These are phyloP conservation scores for Leptinotarsa defecta DNA, from an alignment of 1,140 invertebrate species.

Conservation along the genomic window DNA sequence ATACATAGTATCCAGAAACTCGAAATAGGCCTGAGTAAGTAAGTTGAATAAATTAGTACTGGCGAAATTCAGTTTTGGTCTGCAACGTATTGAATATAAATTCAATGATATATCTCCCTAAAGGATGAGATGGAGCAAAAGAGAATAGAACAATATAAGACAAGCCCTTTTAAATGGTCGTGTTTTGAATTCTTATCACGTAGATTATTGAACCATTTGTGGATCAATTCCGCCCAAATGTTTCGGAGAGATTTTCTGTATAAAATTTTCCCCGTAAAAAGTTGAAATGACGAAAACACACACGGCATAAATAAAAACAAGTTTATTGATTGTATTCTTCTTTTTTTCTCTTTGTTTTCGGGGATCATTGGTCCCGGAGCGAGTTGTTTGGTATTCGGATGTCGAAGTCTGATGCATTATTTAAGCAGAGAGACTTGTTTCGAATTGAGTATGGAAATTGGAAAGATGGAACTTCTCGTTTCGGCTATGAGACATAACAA, in stretches of 20 bases:
- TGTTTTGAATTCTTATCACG: constrained; percentile 23
- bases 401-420: constrained; percentile 36
- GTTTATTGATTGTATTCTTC: constrained; percentile 42
- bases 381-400: constrained; percentile 30
- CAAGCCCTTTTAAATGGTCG: not conserved
- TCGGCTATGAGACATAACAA: constrained; percentile 5
- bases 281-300: constrained; percentile 41
- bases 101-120: not conserved
- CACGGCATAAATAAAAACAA: constrained; percentile 36
- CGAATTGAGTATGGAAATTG: constrained; percentile 35
- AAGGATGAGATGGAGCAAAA: not conserved
- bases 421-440: constrained; percentile 28
- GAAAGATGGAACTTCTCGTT: constrained; percentile 22
- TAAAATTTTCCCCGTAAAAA: constrained; percentile 34
- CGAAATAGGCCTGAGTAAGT: too few relatives aligned
- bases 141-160: constrained; percentile 8
- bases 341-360: constrained; percentile 17
- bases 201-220: constrained; percentile 36
- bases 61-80: not conserved
- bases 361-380: not conserved
- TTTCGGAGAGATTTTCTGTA: constrained; percentile 35
- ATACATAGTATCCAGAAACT: too few relatives aligned
- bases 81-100: not conserved
- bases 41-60: too few relatives aligned
- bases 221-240: constrained; percentile 39